phyloP scores from a whole-genome alignment of 2,888 invertebrate species.

The Lissocephala sabroskyi region DNA sequence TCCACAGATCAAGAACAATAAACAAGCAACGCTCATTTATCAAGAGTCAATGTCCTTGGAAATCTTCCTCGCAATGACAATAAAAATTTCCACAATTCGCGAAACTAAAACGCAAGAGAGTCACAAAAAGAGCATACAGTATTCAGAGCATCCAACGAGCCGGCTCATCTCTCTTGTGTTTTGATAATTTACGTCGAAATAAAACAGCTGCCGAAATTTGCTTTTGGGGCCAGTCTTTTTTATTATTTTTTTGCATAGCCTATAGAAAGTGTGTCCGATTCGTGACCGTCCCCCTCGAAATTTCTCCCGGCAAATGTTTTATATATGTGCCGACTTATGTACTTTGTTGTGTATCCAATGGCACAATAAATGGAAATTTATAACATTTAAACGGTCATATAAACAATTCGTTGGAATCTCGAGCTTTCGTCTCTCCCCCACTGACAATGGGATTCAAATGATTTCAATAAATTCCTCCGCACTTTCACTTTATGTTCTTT shows the following conservation, averaged over 20 bases:
- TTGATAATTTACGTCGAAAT: conserved; percentile 58
- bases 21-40: no score
- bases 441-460: no score
- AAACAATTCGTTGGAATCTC: conserved; percentile 37
- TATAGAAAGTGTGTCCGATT: conserved; percentile 57
- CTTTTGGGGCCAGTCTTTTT: neutral
- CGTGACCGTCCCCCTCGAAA: no score
- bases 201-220: conserved; percentile 54
- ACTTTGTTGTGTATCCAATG: conserved; percentile 24
- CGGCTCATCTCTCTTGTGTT: conserved; percentile 14
- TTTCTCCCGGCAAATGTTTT: no score
- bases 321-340: conserved; percentile 16
- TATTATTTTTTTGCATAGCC: conserved; percentile 28
- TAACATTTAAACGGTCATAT: conserved; percentile 41
- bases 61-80: no score
- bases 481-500: no score
- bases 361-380: conserved; percentile 27
- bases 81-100: no score
- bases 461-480: no score
- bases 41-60: no score
- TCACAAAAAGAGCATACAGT: neutral
- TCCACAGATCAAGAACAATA: no score
- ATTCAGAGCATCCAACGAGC: neutral
- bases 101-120: no score
- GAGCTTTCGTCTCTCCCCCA: no score